A percentile compares a stretch with the other conserved stretches of the same genome.
phyloP scores from a whole-genome alignment of 2,113 vertebrate species.

The Crocuta crocuta region DNA sequence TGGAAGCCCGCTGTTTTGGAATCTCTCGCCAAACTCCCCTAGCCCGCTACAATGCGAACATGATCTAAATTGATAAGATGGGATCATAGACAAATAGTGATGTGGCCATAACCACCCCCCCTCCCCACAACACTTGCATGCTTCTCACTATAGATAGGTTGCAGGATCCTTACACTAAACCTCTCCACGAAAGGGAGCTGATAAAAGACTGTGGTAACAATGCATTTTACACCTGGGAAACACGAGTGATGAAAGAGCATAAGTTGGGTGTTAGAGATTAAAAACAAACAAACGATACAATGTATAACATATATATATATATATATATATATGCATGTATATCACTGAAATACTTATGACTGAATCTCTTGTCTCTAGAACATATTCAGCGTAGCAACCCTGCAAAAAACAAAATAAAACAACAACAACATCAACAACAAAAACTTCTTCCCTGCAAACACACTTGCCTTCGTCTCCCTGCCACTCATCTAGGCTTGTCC shows the following conservation, averaged over 20 bases:
- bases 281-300: background rate
- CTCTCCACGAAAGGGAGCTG: background rate
- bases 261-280: background rate
- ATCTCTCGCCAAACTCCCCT: background rate
- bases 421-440: no score
- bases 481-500: background rate
- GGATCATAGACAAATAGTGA: background rate
- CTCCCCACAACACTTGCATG: no score
- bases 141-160: background rate
- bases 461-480: background rate
- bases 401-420: background rate
- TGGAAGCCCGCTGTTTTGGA: background rate
- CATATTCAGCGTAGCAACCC: no score
- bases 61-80: background rate
- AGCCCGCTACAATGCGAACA: background rate
- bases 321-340: background rate
- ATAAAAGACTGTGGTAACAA: background rate
- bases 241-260: background rate
- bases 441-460: background rate
- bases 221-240: background rate
- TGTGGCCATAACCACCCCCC: background rate
- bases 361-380: background rate
- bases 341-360: no score
- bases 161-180: background rate
- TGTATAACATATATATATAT: no score